These are phyloP conservation scores for Chionodraco myersi DNA, from an alignment of 2,113 vertebrate species.

Conservation along the genomic window DNA sequence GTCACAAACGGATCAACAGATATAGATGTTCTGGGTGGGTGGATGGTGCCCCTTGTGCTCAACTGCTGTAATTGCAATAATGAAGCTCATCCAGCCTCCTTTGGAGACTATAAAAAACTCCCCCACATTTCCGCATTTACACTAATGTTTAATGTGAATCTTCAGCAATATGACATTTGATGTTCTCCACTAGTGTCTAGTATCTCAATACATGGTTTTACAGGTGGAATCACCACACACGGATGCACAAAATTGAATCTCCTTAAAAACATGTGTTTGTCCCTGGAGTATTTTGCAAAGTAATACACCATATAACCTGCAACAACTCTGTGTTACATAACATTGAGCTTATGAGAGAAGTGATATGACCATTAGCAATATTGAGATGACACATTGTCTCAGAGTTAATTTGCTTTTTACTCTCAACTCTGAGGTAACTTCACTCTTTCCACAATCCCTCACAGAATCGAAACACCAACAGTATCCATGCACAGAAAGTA, in stretches of 20 bases:
- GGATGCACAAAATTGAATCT: conserved; percentile 13
- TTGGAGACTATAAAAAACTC: conserved; percentile 30
- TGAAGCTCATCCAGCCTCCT: conserved; percentile 43
- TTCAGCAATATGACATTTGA: conserved; percentile 28
- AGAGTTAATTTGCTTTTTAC: conserved; percentile 27
- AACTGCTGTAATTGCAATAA: conserved; percentile 67
- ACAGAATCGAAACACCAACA: conserved; percentile 6
- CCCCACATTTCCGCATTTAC: conserved; percentile 36
- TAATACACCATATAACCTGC: neutral
- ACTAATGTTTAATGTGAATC: conserved; percentile 31
- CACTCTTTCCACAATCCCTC: neutral
- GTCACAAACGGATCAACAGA: conserved; percentile 68
- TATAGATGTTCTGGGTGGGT: conserved; percentile 75
- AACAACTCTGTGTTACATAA: conserved; percentile 6
- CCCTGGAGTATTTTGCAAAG: conserved; percentile 3
- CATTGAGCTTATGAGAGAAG: neutral
- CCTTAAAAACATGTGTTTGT: conserved; percentile 18
- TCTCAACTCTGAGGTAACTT: conserved; percentile 5
- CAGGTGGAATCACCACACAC: conserved; percentile 25
- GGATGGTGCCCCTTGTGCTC: conserved; percentile 72
- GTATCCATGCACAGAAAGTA: conserved; percentile 7
- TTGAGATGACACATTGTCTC: conserved; percentile 4
- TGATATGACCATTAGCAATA: conserved; percentile 18
- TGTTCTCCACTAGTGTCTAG: neutral
- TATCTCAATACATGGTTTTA: conserved; percentile 34